Evolutionary conservation across 1,140 invertebrate genomes (phyloP).

Genomic region (Brachionus rubens): DNA sequence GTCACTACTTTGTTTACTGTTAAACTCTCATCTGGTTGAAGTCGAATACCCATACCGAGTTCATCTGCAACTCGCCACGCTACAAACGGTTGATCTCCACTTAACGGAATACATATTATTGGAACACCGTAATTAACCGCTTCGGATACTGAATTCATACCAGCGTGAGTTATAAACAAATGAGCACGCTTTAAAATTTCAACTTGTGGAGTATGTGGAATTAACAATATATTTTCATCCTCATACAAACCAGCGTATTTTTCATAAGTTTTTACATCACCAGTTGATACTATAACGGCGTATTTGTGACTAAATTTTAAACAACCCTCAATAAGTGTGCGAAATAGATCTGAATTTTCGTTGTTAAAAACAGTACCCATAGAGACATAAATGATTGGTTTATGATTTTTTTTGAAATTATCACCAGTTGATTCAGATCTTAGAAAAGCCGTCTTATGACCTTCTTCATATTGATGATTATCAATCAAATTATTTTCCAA

Average conservation of each 20-base stretch:
- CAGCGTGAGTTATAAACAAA: slow-evolving; percentile 44
- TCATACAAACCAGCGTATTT: not conserved
- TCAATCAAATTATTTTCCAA: slow-evolving; percentile 1
- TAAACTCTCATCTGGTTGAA: slow-evolving; percentile 15
- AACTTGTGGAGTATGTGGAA: slow-evolving; percentile 42
- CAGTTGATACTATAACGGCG: slow-evolving; percentile 27
- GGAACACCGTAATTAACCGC: slow-evolving; percentile 42
- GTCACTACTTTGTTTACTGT: slow-evolving; percentile 16
- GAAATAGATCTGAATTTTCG: slow-evolving; percentile 36
- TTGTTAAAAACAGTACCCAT: slow-evolving; percentile 46
- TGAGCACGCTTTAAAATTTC: slow-evolving; percentile 38
- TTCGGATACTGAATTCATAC: slow-evolving; percentile 43
- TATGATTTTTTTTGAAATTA: slow-evolving; percentile 32
- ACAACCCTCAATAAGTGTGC: slow-evolving; percentile 12
- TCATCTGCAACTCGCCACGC: slow-evolving; percentile 44
- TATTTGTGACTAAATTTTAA: slow-evolving; percentile 19
- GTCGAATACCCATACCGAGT: slow-evolving; percentile 39
- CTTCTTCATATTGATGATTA: not conserved
- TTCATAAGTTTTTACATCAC: slow-evolving; percentile 41
- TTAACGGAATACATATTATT: slow-evolving; percentile 41
- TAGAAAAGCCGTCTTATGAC: not conserved
- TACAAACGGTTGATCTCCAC: slow-evolving; percentile 44
- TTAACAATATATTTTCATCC: slow-evolving; percentile 15
- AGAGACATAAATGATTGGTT: slow-evolving; percentile 41
- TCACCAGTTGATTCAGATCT: slow-evolving; percentile 36